Evolutionary conservation across 2,797 vertebrate genomes (phyloP).

Genomic region (Crax fasciolata): DNA sequence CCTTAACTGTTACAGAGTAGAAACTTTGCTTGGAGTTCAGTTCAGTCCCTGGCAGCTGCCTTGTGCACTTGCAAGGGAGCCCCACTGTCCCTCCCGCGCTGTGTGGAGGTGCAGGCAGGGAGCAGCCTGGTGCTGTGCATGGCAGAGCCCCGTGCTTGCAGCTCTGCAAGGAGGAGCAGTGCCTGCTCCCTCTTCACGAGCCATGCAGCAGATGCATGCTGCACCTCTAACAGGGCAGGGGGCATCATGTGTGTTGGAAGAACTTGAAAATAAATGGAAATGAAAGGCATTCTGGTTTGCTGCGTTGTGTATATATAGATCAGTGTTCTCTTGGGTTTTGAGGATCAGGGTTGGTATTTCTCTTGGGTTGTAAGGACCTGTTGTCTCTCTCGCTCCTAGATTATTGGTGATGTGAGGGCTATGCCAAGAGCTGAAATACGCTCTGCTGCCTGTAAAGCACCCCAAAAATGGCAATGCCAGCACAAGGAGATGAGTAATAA

Average conservation of each 20-base stretch:
- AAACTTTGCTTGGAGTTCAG: rapidly evolving
- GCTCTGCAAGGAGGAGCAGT: not conserved
- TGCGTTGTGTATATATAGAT: rapidly evolving
- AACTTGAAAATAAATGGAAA: not conserved
- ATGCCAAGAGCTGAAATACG: not conserved
- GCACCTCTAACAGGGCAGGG: not conserved
- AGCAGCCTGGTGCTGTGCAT: not conserved
- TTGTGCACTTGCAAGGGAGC: not conserved
- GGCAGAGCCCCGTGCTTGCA: not conserved
- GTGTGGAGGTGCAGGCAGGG: not conserved
- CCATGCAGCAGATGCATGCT: rapidly evolving
- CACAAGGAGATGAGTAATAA: not conserved
- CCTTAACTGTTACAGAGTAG: rapidly evolving
- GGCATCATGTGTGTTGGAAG: not conserved
- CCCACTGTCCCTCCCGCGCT: not conserved
- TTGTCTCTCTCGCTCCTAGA: not conserved
- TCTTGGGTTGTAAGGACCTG: not conserved
- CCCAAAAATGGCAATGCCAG: not conserved
- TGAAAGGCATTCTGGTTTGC: not conserved
- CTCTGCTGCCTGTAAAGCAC: not conserved
- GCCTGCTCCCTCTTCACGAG: not conserved
- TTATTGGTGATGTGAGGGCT: not conserved
- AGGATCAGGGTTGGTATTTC: rapidly evolving
- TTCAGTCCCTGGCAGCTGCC: not conserved
- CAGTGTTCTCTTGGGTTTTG: not conserved